Evolutionary conservation across 53 echinoderm and acorn worm species (phyloP).

Genomic region (Temnopleurus reevesii): DNA sequence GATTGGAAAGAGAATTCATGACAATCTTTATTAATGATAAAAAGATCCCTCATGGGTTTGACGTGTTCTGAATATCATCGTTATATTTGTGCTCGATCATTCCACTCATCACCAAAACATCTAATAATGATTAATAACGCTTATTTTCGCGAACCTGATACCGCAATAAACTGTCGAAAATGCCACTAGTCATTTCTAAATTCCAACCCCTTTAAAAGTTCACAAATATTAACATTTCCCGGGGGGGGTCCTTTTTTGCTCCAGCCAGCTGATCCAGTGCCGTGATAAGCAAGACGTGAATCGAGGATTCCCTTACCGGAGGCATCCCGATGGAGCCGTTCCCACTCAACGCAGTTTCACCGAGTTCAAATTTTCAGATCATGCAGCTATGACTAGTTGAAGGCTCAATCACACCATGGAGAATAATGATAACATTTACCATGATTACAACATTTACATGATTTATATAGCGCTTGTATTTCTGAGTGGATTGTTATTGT

Average conservation of each 20-base stretch:
- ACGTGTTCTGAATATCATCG: background rate
- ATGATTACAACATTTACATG: too few species aligned
- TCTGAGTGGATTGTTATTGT: too few species aligned
- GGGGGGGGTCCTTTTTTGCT: background rate
- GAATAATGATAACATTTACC: too few species aligned
- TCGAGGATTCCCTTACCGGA: constrained; percentile 1
- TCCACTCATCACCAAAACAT: background rate
- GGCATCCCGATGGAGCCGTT: background rate
- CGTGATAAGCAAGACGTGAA: constrained; percentile 14
- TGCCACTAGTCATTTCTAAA: background rate
- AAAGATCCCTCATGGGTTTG: too few species aligned
- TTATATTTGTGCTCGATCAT: background rate
- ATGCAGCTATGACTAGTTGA: too few species aligned
- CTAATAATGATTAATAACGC: background rate
- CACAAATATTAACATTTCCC: constrained; percentile 32
- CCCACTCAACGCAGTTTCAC: too few species aligned
- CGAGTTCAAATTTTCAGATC: too few species aligned
- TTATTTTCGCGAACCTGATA: background rate
- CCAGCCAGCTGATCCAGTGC: constrained; percentile 13
- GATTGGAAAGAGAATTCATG: too few species aligned
- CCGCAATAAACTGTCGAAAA: background rate
- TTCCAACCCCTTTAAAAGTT: constrained; percentile 21
- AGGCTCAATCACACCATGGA: too few species aligned
- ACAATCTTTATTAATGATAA: too few species aligned
- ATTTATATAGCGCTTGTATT: too few species aligned